A percentile compares a stretch with the other conserved stretches of the same genome.
Conservation (phyloP, 2,113 vertebrate species). For the Melanerpes formicivorus region DNA sequence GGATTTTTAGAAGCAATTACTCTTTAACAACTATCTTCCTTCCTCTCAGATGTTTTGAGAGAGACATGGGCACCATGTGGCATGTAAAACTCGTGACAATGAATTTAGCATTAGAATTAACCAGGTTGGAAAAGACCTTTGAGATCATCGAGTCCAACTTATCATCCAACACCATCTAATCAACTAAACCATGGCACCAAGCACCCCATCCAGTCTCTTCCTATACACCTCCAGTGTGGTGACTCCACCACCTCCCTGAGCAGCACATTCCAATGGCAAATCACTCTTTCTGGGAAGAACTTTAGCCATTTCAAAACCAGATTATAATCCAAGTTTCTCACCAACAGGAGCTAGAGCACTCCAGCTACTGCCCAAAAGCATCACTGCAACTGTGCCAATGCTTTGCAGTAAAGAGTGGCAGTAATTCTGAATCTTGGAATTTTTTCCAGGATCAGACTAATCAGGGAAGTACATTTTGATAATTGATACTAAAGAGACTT, state of each 20-base stretch:
- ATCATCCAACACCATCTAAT: too few species aligned
- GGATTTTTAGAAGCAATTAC: constrained; percentile 13
- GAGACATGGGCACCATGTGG: not conserved
- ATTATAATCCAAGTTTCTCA: not conserved
- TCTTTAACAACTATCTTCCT: not conserved
- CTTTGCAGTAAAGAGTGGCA: not conserved
- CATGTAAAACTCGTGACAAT: not conserved
- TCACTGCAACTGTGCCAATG: not conserved
- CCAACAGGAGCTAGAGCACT: not conserved
- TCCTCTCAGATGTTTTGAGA: not conserved
- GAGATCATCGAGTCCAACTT: too few species aligned
- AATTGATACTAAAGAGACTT: not conserved
- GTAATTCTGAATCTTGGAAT: not conserved
- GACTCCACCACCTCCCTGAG: too few species aligned
- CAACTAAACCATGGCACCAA: too few species aligned
- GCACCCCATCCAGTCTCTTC: too few species aligned
- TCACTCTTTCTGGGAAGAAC: too few species aligned
- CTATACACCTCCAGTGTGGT: too few species aligned
- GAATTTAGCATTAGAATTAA: not conserved
- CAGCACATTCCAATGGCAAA: too few species aligned
- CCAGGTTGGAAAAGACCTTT: too few species aligned
- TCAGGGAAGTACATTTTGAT: not conserved
- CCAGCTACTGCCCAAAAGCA: not conserved
- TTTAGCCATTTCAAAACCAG: not conserved
- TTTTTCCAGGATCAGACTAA: not conserved